Base-by-base conservation (phyloP, 2,797 vertebrate genomes). In the Protonibea diacanthus region DNA sequence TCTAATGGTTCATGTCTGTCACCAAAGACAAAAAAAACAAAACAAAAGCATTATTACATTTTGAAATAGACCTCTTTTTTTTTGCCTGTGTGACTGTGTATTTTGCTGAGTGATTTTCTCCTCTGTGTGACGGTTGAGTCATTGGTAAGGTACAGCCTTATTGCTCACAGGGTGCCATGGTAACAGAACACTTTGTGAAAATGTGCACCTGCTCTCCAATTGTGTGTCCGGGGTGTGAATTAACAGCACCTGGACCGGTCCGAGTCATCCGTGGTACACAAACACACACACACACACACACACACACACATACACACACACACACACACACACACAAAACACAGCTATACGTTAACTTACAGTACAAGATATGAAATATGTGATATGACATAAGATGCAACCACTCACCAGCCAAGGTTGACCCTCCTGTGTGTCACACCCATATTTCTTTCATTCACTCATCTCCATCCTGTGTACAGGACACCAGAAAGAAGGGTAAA, bases 141-240 rank as follows among this genome's bases (percentile, higher is more conserved):
- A 93, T 58, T 62, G 69, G 74, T 86, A 81, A 85, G 80, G 80
- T 87, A 74, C 81, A 51, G 69, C 51, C 73, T 76, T 78, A 82
- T 86, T 92, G 82, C 76, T 91, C 83, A 74, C 67, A 58, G 81
- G 88, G 70, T 64, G 65, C 90, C 91, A 93, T 93, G 89, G 91
- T 75, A 93, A 94, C 91, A 52, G 81, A 70, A 71, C 64, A 81
- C 40, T 66, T 80, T 66, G 83, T 86, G 89, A 89, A 89, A 88
- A 89, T 72, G 78, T 74, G 78, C 90, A 89, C 88, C 86, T 88
- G 90, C 82, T 92, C 69, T 90, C 67, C 59, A 78, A 80, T 76
- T 79, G 61, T 71, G 60, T 68, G 56, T 49, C 74, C 89, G 87
- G 63, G 62, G 70, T 90, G 77, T 81, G 78, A 90, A 81, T 75